Conservation (phyloP, 2,797 vertebrate species). For the Sciurus vulgaris region DNA sequence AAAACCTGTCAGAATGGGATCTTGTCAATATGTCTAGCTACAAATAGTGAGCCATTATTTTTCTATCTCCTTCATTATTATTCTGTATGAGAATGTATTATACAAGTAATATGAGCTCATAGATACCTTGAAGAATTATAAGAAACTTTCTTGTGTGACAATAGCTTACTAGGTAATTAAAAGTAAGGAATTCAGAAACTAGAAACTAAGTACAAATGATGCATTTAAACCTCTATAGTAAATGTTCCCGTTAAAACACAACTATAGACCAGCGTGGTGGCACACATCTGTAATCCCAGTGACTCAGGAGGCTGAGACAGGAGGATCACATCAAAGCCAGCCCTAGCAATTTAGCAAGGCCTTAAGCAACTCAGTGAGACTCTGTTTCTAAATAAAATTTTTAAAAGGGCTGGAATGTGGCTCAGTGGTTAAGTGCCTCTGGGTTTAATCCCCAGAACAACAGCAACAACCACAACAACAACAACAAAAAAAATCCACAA, state of each 20-base stretch:
- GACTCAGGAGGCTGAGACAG: no score
- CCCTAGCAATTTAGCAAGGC: no score
- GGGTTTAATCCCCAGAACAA: no score
- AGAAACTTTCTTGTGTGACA: not conserved
- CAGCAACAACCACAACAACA: no score
- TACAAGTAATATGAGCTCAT: not conserved
- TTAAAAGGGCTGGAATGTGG: no score
- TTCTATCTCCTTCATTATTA: not conserved
- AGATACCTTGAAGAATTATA: not conserved
- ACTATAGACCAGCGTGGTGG: no score
- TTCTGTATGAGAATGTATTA: not conserved
- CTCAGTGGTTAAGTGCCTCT: no score
- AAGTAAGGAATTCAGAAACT: not conserved
- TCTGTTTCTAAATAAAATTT: no score
- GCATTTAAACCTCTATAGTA: not conserved
- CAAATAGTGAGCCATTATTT: not conserved
- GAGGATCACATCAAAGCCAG: no score
- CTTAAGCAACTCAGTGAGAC: no score
- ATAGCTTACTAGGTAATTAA: slow-evolving; percentile 2
- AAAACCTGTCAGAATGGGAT: slow-evolving; percentile 26
- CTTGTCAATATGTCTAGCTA: slow-evolving; percentile 2
- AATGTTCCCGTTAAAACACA: not conserved
- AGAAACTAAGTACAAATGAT: not conserved
- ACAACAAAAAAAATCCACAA: no score
- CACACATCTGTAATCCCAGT: no score